Evolutionary conservation across 2,888 invertebrate genomes (phyloP).

Genomic region (Asteroscopus sphinx): DNA sequence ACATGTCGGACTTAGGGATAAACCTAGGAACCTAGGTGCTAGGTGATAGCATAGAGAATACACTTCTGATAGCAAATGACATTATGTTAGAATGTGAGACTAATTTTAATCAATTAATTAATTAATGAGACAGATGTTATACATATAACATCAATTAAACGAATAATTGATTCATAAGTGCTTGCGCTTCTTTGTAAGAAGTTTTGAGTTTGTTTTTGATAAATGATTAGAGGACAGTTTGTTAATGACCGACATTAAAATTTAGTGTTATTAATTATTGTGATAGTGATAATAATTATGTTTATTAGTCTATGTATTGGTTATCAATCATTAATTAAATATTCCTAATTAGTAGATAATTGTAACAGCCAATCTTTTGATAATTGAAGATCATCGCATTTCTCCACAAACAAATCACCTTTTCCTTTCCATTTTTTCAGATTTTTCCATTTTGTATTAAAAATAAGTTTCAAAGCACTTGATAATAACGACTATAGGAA

Average conservation of each 20-base stretch:
- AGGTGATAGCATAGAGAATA: too few relatives aligned
- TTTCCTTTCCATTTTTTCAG: conserved; percentile 81
- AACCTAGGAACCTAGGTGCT: too few relatives aligned
- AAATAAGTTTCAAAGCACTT: conserved; percentile 50
- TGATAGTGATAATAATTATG: conserved; percentile 1
- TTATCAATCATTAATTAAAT: not conserved
- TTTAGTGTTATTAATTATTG: too few relatives aligned
- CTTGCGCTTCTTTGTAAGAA: not conserved
- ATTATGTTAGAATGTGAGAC: not conserved
- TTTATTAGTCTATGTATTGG: not conserved
- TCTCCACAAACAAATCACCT: conserved; percentile 76
- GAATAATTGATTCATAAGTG: too few relatives aligned
- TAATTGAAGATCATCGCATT: conserved; percentile 28
- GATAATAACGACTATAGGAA: conserved; percentile 49
- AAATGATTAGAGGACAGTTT: not conserved
- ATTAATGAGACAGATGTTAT: too few relatives aligned
- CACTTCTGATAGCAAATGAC: too few relatives aligned
- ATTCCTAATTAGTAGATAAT: not conserved
- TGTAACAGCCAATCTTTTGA: conserved; percentile 22
- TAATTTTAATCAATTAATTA: not conserved
- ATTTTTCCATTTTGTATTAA: conserved; percentile 52
- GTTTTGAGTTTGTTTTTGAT: not conserved
- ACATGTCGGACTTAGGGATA: not conserved
- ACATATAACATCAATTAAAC: too few relatives aligned
- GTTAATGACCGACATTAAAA: not conserved